Conservation (phyloP, 2,888 invertebrate species). For the Latrodectus hesperus region DNA sequence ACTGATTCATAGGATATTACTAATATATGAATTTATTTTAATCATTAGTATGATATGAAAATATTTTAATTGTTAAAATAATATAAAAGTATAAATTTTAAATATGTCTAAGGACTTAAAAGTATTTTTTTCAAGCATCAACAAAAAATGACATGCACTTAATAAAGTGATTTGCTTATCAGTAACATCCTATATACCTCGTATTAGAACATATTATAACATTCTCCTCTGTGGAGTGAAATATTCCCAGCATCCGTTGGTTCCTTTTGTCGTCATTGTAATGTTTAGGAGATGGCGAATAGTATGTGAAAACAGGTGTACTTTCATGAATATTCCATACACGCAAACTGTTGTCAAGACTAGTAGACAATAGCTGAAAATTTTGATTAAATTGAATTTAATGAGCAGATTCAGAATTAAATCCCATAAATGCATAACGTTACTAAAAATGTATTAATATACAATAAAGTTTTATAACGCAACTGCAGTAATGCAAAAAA, state of each 20-base stretch:
- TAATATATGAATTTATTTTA: too few relatives aligned
- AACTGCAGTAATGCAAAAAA: too few relatives aligned
- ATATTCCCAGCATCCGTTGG: slow-evolving; percentile 7
- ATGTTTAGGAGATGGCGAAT: not conserved
- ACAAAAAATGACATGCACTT: not conserved
- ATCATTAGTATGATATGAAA: too few relatives aligned
- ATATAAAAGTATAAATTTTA: too few relatives aligned
- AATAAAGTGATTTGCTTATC: not conserved
- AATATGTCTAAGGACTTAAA: too few relatives aligned
- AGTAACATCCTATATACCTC: not conserved
- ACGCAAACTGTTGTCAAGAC: slow-evolving; percentile 31
- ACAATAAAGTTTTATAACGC: too few relatives aligned
- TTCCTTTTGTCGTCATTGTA: slow-evolving; percentile 28
- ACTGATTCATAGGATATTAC: too few relatives aligned
- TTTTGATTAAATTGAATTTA: not conserved
- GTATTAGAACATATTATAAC: slow-evolving; percentile 27
- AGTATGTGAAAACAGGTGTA: slow-evolving; percentile 3
- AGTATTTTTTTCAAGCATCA: not conserved
- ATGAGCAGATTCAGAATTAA: not conserved
- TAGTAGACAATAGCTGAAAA: slow-evolving; percentile 71
- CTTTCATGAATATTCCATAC: slow-evolving; percentile 43
- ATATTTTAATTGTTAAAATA: too few relatives aligned
- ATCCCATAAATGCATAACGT: too few relatives aligned
- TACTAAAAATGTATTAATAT: too few relatives aligned
- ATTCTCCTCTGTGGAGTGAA: slow-evolving; percentile 31